phyloP scores from a whole-genome alignment of 2,797 vertebrate species.

The Spinibarbus caldwelli region DNA sequence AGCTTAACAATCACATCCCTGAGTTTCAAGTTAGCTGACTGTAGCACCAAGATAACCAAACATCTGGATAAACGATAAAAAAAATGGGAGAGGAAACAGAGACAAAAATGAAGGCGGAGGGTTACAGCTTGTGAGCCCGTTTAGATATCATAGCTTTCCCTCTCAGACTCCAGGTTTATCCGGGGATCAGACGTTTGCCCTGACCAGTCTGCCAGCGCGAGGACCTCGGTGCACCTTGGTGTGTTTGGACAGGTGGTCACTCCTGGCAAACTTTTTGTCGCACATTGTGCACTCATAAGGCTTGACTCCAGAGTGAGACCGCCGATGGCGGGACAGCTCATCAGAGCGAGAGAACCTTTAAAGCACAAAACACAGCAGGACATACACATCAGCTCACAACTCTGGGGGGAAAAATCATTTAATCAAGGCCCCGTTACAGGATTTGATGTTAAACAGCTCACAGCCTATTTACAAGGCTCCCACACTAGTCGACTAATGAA shows the following conservation, averaged over 20 bases:
- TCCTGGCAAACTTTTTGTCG: slow-evolving; percentile 84
- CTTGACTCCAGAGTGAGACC: slow-evolving; percentile 83
- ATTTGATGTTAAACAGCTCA: background rate
- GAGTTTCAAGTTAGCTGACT: slow-evolving; percentile 65
- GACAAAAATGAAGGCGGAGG: slow-evolving; percentile 39
- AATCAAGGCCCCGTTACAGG: background rate
- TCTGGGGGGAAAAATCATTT: background rate
- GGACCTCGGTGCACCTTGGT: slow-evolving; percentile 83
- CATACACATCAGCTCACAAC: background rate
- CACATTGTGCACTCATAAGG: slow-evolving; percentile 82
- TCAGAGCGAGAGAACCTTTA: slow-evolving; percentile 82
- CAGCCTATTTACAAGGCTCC: background rate
- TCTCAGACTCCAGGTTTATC: slow-evolving; percentile 14
- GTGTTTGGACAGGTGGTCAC: slow-evolving; percentile 84
- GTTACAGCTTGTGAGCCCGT: slow-evolving; percentile 10
- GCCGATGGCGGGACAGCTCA: slow-evolving; percentile 81
- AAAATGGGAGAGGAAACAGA: slow-evolving; percentile 24
- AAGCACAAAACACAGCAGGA: background rate
- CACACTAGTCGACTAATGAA: background rate
- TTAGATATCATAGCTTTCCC: slow-evolving; percentile 45
- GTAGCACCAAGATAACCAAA: slow-evolving; percentile 63
- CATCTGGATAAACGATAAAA: slow-evolving; percentile 47
- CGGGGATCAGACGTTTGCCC: slow-evolving; percentile 72
- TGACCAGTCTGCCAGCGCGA: slow-evolving; percentile 74
- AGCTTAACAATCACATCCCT: slow-evolving; percentile 68